These are phyloP conservation scores for Meteorus sp. DNA, from an alignment of 1,140 invertebrate genomes.

Conservation along the genomic window DNA sequence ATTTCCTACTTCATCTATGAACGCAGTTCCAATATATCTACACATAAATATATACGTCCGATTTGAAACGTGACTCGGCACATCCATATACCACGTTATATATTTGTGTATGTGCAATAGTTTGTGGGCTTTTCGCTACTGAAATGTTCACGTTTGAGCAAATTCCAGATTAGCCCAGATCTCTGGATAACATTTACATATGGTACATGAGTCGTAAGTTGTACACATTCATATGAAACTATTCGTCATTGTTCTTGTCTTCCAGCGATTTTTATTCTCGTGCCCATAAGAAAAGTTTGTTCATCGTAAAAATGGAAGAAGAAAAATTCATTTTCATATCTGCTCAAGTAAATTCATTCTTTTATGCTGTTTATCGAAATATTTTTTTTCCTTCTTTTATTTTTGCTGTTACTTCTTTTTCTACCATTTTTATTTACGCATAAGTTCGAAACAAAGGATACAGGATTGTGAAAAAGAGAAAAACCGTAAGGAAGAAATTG, in stretches of 20 bases:
- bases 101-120: background rate
- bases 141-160: constrained; percentile 43
- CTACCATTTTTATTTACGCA: background rate
- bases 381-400: background rate
- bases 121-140: background rate
- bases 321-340: background rate
- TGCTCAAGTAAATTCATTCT: constrained; percentile 36
- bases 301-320: background rate
- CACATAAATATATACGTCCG: background rate
- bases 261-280: background rate
- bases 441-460: background rate
- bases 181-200: constrained; percentile 52
- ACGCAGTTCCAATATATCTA: background rate
- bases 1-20: background rate
- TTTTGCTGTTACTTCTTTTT: too few species aligned
- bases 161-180: constrained; percentile 50
- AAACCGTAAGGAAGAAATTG: background rate
- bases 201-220: too few species aligned
- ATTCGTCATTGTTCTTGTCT: background rate
- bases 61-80: background rate
- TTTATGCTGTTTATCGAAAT: constrained; percentile 30
- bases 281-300: too few species aligned
- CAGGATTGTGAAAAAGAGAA: background rate
- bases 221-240: too few species aligned
- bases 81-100: too few species aligned